These are phyloP conservation scores for Batillaria attramentaria DNA, from an alignment of 1,140 invertebrate species.

Conservation along the genomic window DNA sequence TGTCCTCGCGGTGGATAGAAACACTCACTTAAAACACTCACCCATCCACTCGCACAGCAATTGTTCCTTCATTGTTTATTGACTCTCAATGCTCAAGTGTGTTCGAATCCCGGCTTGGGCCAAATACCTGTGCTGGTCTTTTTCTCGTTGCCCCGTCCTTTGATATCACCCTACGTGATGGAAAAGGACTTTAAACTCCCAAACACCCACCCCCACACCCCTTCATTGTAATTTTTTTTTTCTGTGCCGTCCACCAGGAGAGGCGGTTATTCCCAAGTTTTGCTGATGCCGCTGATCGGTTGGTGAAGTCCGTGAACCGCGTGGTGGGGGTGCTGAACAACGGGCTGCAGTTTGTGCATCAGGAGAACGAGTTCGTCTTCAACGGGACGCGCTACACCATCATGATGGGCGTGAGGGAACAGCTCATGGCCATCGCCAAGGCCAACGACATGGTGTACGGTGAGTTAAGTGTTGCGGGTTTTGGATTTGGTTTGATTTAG, in stretches of 20 bases:
- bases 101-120: background rate
- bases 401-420: conserved; percentile 41
- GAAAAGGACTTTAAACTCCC: background rate
- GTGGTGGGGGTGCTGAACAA: conserved; percentile 2
- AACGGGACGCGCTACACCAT: conserved; percentile 45
- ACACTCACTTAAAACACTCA: too few relatives aligned
- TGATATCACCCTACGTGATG: background rate
- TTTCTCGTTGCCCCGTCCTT: background rate
- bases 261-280: conserved; percentile 20
- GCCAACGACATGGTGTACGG: conserved; percentile 42
- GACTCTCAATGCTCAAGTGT: background rate
- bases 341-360: conserved; percentile 16
- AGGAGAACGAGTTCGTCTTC: conserved; percentile 34
- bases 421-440: conserved; percentile 33
- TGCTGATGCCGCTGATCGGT: background rate
- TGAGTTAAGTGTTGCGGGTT: background rate
- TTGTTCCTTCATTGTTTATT: background rate
- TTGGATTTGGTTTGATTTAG: background rate
- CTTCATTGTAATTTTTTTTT: background rate
- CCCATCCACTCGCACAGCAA: too few relatives aligned
- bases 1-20: too few relatives aligned
- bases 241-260: conserved; percentile 10
- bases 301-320: conserved; percentile 29
- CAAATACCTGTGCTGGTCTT: too few relatives aligned
- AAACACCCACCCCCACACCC: background rate